These are phyloP conservation scores for Allobates femoralis DNA, from an alignment of 2,797 vertebrate genomes.

Conservation along the genomic window DNA sequence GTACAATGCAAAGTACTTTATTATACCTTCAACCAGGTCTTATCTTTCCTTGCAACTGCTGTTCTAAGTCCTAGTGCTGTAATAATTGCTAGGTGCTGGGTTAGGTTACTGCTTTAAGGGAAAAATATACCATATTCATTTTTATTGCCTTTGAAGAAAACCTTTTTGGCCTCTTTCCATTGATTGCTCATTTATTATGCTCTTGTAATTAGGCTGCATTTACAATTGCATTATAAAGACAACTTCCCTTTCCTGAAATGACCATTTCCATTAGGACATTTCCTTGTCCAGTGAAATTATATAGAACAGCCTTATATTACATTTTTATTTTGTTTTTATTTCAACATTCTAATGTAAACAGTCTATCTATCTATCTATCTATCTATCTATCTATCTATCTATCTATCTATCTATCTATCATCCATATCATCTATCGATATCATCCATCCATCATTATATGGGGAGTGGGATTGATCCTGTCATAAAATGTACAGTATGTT, in stretches of 20 bases:
- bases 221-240: background rate
- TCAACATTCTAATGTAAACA: too few relatives aligned
- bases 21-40: constrained; percentile 14
- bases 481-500: too few relatives aligned
- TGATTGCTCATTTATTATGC: constrained; percentile 27
- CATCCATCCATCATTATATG: too few relatives aligned
- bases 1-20: constrained; percentile 35
- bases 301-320: background rate
- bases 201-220: background rate
- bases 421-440: too few relatives aligned
- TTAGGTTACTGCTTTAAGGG: background rate
- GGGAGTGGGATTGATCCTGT: too few relatives aligned
- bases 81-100: constrained; percentile 19
- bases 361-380: too few relatives aligned
- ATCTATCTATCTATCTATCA: too few relatives aligned
- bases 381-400: too few relatives aligned
- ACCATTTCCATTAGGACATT: constrained; percentile 24
- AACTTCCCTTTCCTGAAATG: constrained; percentile 9
- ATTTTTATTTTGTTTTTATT: too few relatives aligned
- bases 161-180: constrained; percentile 20
- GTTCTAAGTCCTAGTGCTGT: background rate
- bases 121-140: constrained; percentile 1
- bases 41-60: constrained; percentile 2
- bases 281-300: background rate
- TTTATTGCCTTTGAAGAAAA: constrained; percentile 34